Base-by-base conservation (phyloP, 2,797 vertebrate genomes). In the Hyperoplus immaculatus region DNA sequence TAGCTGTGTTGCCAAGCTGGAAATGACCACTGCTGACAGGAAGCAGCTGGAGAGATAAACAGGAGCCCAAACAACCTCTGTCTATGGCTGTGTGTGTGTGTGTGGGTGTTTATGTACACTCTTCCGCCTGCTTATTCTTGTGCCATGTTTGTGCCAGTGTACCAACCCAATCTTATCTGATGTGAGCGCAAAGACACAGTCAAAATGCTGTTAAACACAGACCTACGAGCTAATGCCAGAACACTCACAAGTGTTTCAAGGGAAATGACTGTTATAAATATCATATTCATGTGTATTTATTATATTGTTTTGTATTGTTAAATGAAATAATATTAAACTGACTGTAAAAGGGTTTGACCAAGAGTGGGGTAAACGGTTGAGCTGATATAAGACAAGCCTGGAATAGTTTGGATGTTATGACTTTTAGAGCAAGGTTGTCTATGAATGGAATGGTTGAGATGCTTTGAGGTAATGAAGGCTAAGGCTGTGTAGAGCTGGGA, bases 1-100 rank as follows among this genome's bases (percentile, higher is more conserved):
- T 90, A 91, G 72, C 64, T 60, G 61, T 72, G 78, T 84, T 56
- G 45, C 73, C 76, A 77, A 77, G 83, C 84, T 91, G 86, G 84
- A 92, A 90, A 88, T 84, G 81, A 89, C 76, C 77, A 84, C 75
- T 53, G 63, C 71, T 14, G 79, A 84, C 85, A 91, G 88, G 88
- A 90, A 89, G 87, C 85, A 86, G 82, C 86, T 75, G 69, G 55
- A 80, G 21, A 85, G 79, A 89, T 86, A 87, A 89, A 84, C 66
- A 80, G 36, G 39, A 43, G 45, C 68, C 62, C 69, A 84, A 87
- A 86, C 78, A 74, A 69, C 72, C 59, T 75, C 54, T 50, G 62
- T 57, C 18, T 0, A 11, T 21, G 60, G 10, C 8, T 72, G 2
- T 45, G 60, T 75, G 58, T 42, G 41, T 46, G 69, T 64, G 57